Evolutionary conservation across 2,113 vertebrate genomes (phyloP), one percentile per base, ranked within the genome.

Genomic region (Microtus ochrogaster): DNA sequence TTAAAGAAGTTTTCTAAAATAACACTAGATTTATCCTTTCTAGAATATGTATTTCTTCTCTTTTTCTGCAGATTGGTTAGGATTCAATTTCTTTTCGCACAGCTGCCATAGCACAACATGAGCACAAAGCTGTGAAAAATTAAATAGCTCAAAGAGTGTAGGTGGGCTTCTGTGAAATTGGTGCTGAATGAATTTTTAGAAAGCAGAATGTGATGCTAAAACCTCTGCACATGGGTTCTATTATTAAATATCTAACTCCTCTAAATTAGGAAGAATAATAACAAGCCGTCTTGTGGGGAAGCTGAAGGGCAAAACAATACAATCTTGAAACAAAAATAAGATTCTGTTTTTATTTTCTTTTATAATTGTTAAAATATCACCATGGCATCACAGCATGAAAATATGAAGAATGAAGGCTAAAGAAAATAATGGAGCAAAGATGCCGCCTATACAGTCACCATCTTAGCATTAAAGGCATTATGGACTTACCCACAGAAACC

Each of bases 101-200:
- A 58, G 52, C 36, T 95, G 39, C 87, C 81, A 81, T 7, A 87
- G 44, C 63, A 92, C 66, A 94, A 94, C 82, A 91, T 44, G 77
- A 90, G 90, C 73, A 91, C 78, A 94, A 93, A 92, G 91, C 92
- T 95, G 92, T 91, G 81, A 96, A 86, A 94, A 96, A 96, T 79
- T 90, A 97, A 95, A 92, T 72, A 96, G 94, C 85, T 96, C 82
- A 3, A 89, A 93, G 96, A 91, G 89, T 95, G 92, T 97, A 92
- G 93, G 97, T 97, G 95, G 97, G 73, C 49, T 96, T 82, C 88
- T 97, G 92, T 86, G 86, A 97, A 94, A 97, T 41, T 66, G 55
- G 89, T 91, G 86, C 93, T 97, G 96, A 95, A 95, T 95, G 92
- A 96, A 97, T 94, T 96, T 97, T 96, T 96, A 97, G 97, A 95